A percentile compares a stretch with the other conserved stretches of the same genome.
phyloP scores from a whole-genome alignment of 1,140 invertebrate species.

The Catajapyx aquilonaris region DNA sequence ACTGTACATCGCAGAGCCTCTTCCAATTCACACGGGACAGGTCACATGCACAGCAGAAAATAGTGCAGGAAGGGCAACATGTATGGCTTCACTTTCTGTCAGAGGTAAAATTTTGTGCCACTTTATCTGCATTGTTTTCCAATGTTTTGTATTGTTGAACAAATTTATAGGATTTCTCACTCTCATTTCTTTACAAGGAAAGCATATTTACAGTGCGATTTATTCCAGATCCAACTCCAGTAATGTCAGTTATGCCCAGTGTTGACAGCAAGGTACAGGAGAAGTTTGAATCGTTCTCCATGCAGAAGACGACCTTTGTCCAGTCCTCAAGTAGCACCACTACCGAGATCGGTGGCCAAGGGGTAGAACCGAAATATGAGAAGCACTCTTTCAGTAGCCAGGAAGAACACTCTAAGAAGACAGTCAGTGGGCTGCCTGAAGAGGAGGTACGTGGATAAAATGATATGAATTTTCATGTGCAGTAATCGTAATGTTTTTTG shows the following conservation, averaged over 20 bases:
- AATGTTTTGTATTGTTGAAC: too few relatives aligned
- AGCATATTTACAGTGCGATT: neutral
- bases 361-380: neutral
- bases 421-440: neutral
- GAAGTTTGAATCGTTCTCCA: conserved; percentile 15
- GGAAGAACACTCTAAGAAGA: neutral
- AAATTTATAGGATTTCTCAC: too few relatives aligned
- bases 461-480: neutral
- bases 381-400: neutral
- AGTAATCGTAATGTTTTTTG: neutral
- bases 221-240: too few relatives aligned
- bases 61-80: conserved; percentile 42
- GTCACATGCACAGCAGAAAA: conserved; percentile 55
- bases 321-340: conserved; percentile 18
- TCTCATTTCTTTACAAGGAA: neutral
- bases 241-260: neutral
- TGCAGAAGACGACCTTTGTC: conserved; percentile 22
- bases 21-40: conserved; percentile 34
- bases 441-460: neutral
- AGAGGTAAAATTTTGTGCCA: conserved; percentile 21
- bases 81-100: conserved; percentile 33
- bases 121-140: too few relatives aligned
- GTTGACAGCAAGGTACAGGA: neutral
- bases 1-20: conserved; percentile 33
- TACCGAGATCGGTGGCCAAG: neutral